Base-by-base conservation (phyloP, 2,797 vertebrate genomes). In the Halcyon chelicuti region DNA sequence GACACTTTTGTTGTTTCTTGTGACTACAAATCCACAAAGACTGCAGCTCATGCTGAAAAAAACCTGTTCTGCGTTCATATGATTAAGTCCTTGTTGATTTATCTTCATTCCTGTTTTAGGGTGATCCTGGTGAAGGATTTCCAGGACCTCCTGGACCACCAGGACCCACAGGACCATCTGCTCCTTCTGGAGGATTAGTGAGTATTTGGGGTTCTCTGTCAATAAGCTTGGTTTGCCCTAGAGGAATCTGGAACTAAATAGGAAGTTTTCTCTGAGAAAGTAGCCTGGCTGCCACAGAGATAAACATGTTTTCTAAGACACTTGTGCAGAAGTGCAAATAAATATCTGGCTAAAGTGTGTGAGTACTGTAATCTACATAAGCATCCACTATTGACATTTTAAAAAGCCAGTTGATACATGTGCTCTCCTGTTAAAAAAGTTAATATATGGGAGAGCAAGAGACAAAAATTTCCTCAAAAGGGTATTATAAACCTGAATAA, bases 71-170 rank as follows among this genome's bases (percentile, higher is more conserved):
- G 42, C 4, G 2, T 63, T 83, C 51, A 26, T 29, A 4, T 51
- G 4, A 19, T 17, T 8, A 66, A 70, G 82, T 76, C 10, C 29
- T 91, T 70, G 46, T 14, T 91, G 46, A 40, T 83, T 79, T 61
- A 42, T 72, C 46, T 79, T 94, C 42, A 29, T 84, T 90, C 15
- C 77, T 73, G n/a, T 70, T 78, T 74, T 81, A 99, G 99, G 98
- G 98, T 35, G 98, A 99, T 95, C 44, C 90, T 85, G 98, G 98
- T 22, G 88, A 98, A 55, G 98, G 98, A 63, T 74, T 97, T 7
- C 98, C 98, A 39, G 99, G 99, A 29, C 98, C 89, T 16, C 98
- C 98, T 5, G 99, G 98, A 10, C 98, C 95, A 49, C 98, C 98
- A 42, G 98, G 98, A 90, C 97, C 96, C 3, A 22, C 98, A 63